Base-by-base conservation (phyloP, 53 echinoderm and acorn worm genomes). In the Astropecten irregularis region DNA sequence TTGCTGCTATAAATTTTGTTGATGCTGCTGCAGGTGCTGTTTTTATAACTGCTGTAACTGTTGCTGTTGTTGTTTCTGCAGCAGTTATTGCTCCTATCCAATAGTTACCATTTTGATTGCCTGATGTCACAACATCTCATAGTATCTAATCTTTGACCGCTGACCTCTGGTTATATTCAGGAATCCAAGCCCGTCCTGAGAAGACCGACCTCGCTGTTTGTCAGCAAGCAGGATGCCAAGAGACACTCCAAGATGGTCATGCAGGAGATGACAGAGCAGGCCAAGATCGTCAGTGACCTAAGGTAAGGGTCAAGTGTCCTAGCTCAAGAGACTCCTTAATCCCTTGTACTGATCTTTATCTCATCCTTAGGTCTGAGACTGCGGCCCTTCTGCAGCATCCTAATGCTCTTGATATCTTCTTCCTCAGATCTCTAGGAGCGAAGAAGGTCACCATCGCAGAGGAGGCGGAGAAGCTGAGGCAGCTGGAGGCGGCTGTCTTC, bases 251-350 rank as follows among this genome's bases (percentile, higher is more conserved):
- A 93, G 89, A 81, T 84, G 60, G 94, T 96, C 36, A 89, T 93
- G 74, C 89, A 96, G 42, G 91, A 96, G 58, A 91, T 96, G 83
- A 91, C 91, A 22, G 96, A 96, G 59, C 96, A 96, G 64, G 96
- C 96, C 54, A 96, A 93, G 71, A 84, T 96, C 8, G 91, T 96
- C 82, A 93, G 93, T 48, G 96, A 96, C 60, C 85, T 96, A 39
- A 86, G 91, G 92, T 95, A 70, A 56, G 10, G 16, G 42, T 11
- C 42, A 42, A 11, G 6, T 42, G 6, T 42, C 11, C 42, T 42
- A 42, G n/a, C n/a, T 42, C 11, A 42, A 11, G 11, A 42, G 6
- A 42, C 42, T 42, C 42, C 42, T 18, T 57, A 8, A 57, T 57
- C 58, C n/a, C n/a, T n/a, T n/a, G n/a, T n/a, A n/a, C n/a, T n/a